Evolutionary conservation across 2,113 vertebrate genomes (phyloP).

Genomic region (Pelecanus crispus): DNA sequence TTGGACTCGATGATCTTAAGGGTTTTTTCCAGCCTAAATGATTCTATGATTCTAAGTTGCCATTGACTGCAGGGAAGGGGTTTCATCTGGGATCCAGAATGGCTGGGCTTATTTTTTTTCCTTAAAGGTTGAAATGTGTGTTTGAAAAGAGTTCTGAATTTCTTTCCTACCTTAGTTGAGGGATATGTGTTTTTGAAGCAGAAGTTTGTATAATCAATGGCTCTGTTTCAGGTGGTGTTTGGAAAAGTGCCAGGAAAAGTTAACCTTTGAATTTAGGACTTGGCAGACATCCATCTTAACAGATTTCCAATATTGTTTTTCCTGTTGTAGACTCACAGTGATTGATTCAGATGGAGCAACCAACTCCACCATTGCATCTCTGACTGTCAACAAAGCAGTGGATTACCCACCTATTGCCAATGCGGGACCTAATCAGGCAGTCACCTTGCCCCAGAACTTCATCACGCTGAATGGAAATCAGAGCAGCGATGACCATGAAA

Average conservation of each 20-base stretch:
- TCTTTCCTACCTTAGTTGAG: neutral
- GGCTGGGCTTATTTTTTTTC: neutral
- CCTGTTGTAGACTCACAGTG: conserved; percentile 73
- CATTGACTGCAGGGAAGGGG: neutral
- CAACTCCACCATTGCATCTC: conserved; percentile 69
- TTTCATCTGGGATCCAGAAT: neutral
- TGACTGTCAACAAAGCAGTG: conserved; percentile 63
- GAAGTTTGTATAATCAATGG: neutral
- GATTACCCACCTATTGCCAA: conserved; percentile 70
- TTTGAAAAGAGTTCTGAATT: neutral
- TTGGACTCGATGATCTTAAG: too few relatives aligned
- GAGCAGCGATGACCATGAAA: conserved; percentile 77
- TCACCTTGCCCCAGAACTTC: conserved; percentile 72
- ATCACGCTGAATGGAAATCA: conserved; percentile 77
- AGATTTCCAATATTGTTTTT: neutral
- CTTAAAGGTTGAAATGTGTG: neutral
- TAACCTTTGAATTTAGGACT: neutral
- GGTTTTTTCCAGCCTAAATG: too few relatives aligned
- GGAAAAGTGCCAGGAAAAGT: neutral
- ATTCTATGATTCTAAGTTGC: neutral
- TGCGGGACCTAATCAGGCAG: conserved; percentile 73
- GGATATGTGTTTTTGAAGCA: neutral
- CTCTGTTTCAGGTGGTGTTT: neutral
- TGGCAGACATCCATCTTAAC: neutral
- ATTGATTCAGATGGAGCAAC: conserved; percentile 75